Evolutionary conservation across 1,140 invertebrate genomes (phyloP).

Genomic region (Mercenaria mercenaria): DNA sequence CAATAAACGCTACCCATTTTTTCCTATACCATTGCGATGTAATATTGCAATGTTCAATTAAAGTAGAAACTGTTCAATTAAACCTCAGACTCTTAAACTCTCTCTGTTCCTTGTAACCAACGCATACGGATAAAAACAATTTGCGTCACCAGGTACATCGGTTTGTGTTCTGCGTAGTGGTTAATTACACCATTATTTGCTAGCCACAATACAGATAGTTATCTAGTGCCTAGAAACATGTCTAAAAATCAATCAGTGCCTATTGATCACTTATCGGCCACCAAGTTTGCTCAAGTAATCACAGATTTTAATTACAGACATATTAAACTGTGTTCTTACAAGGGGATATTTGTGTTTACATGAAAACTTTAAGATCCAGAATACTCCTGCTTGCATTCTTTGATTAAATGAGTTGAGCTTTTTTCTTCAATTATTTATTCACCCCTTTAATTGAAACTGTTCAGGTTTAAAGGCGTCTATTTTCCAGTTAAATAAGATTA

Average conservation of each 20-base stretch:
- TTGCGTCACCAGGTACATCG: conserved; percentile 52
- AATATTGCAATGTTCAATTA: background rate
- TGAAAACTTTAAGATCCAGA: too few relatives aligned
- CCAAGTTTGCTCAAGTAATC: conserved; percentile 11
- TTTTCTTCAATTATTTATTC: too few relatives aligned
- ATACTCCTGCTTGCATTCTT: too few relatives aligned
- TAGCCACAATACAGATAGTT: conserved; percentile 8
- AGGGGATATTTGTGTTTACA: background rate
- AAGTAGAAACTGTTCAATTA: conserved; percentile 14
- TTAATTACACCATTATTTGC: conserved; percentile 38
- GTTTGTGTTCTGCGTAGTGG: conserved; percentile 23
- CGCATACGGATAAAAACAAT: conserved; percentile 43
- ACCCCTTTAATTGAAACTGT: too few relatives aligned
- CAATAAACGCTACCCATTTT: background rate
- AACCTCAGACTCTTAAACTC: conserved; percentile 8
- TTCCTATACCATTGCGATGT: background rate
- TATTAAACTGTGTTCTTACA: background rate
- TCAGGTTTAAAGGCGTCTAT: too few relatives aligned
- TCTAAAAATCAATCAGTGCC: conserved; percentile 33
- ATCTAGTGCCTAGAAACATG: conserved; percentile 31
- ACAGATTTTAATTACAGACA: conserved; percentile 22
- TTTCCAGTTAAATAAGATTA: too few relatives aligned
- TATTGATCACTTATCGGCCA: conserved; percentile 38
- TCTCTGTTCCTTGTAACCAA: conserved; percentile 2
- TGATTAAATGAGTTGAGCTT: too few relatives aligned